Base-by-base conservation (phyloP, 2,888 invertebrate genomes). In the Hylaea fasciaria region DNA sequence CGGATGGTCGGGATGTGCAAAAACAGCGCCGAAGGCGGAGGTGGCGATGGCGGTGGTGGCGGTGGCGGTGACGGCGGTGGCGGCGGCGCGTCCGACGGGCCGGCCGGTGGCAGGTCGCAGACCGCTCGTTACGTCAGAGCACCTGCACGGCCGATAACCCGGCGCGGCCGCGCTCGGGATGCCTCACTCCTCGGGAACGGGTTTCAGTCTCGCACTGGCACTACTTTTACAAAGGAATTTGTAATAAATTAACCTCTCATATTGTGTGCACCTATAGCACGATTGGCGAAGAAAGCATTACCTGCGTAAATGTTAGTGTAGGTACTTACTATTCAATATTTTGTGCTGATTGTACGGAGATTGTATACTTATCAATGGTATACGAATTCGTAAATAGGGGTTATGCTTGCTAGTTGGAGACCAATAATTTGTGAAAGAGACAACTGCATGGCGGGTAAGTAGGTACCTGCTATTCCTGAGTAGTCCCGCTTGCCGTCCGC, bases 71-170 rank as follows among this genome's bases (percentile, higher is more conserved):
- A n/a, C 12, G 37, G 37, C 60, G 45, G 64, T 54, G 16, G 10
- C 32, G 56, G 53, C 41, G 60, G 57, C 57, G 32, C 56, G 54
- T 3, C 37, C 37, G 37, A 2, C 12, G 37, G 12, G 57, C 41
- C 57, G 57, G 35, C 1, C 16, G 56, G 49, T 35, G 60, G 57
- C 57, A 44, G 44, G 44, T 44, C 45, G 45, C 40, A 52, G 54
- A 57, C 64, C 60, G 29, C 61, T 61, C 57, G 32, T 17, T 16
- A 37, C n/a, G 17, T 12, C 22, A 28, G 29, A n/a, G 55, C 64
- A 52, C 57, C 60, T 52, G 64, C 60, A 12, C 37, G 57, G 54
- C 37, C 64, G 61, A 58, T 48, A 58, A 57, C 62, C 58, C 29
- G 54, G 37, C 32, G 22, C n/a, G 22, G 37, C 40, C 40, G 39